Evolutionary conservation across 2,797 vertebrate genomes (phyloP), one percentile per base, ranked within the genome.

Genomic region (Spatula clypeata): DNA sequence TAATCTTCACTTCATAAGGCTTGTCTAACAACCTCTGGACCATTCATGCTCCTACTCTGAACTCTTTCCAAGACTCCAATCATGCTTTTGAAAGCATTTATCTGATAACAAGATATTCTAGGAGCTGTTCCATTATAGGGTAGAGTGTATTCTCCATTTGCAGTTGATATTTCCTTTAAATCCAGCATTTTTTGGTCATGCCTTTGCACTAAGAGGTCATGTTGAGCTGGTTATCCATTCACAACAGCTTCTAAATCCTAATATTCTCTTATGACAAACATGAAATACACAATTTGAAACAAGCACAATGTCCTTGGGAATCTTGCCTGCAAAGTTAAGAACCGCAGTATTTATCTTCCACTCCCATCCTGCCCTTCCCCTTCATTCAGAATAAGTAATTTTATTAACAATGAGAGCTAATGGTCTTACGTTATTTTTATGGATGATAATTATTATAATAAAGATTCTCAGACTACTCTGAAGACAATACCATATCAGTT

Each of bases 1-100:
- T 93, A 88, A 91, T 90, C 62, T 81, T 83, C 57, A 70, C 67
- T 80, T 88, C 57, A 26, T 77, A 90, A 88, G 40, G 65, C 71
- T 94, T 75, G 45, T 62, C 53, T 69, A 81, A 79, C 51, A 44
- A 62, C 6, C 45, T 75, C 49, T 20, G 51, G 42, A 88, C 54
- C 47, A 65, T 54, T 86, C 1, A 0, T n/a, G 9, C 16, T 86
- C n/a, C 65, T 91, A 45, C 79, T 93, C 1, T 92, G 82, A 92
- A 88, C 38, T 79, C 20, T 42, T 79, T 90, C 73, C 88, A 90
- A 74, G 47, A 80, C 31, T 70, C 62, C 62, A 55, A 77, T 60
- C 47, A 69, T 38, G 27, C 19, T 82, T 89, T 53, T 83, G 32
- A 71, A 95, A 89, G 16, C 36, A 62, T 55, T 85, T 89, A 79